Base-by-base conservation (phyloP, 2,113 vertebrate genomes). In the Muscicapa adusta region DNA sequence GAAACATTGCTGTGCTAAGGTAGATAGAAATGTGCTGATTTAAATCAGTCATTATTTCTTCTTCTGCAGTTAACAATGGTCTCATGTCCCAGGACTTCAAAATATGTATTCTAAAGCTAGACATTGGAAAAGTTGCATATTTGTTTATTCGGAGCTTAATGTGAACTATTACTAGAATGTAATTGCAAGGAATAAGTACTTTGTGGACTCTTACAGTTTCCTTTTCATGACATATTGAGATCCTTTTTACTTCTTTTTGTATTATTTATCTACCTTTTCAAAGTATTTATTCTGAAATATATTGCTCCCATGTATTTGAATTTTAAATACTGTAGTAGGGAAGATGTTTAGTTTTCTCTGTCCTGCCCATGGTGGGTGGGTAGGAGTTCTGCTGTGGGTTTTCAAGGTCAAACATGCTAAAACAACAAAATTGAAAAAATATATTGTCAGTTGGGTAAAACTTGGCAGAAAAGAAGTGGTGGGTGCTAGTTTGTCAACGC, bases 401-500 rank as follows among this genome's bases (percentile, higher is more conserved):
- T 94, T n/a, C 43, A 62, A 67, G 47, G 34, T 71, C 19, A 74
- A 61, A 45, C 6, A 40, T n/a, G 4, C 16, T 29, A 73, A 77
- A 89, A 2, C 34, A 62, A 70, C 4, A 43, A 24, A 40, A 24
- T 71, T 74, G n/a, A 40, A n/a, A 62, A 48, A 72, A 25, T 8
- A 45, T 4, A 3, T 74, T 54, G 15, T 40, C 5, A 34, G 36
- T 8, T 71, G 51, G 31, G 17, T 85, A 78, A 82, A 85, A 78
- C 8, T 10, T 50, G 67, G 6, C 5, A 16, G 25, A 74, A 71
- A 28, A 58, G 31, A 15, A 1, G 1, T 14, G 3, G 3, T 58
- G 25, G 9, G 4, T 70, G 24, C 23, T 43, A 56, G 6, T 31
- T 68, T 56, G 60, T 61, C 73, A 65, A 65, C 0, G 0, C 23